A percentile compares a stretch with the other conserved stretches of the same genome.
phyloP scores from a whole-genome alignment of 2,888 invertebrate genomes.

The Emmelina monodactyla region DNA sequence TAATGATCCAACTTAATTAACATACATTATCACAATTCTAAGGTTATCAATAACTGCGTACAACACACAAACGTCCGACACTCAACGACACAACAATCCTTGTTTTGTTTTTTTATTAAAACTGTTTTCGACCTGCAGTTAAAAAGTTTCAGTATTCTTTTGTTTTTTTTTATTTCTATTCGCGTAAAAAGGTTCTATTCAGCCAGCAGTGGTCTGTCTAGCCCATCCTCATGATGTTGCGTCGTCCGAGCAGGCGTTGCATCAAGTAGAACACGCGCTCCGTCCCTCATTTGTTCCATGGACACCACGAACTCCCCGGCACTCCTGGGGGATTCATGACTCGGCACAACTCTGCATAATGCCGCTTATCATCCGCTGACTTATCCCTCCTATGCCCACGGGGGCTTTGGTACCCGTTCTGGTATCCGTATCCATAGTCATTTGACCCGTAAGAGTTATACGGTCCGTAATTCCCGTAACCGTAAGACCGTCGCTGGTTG shows the following conservation, averaged over 20 bases:
- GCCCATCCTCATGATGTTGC: slow-evolving; percentile 62
- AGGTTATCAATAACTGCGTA: slow-evolving; percentile 40
- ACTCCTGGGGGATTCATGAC: slow-evolving; percentile 69
- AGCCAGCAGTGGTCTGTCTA: slow-evolving; percentile 27
- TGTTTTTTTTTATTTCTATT: too few species aligned
- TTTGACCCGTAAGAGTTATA: slow-evolving; percentile 22
- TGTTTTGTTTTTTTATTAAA: too few species aligned
- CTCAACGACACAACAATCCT: too few species aligned
- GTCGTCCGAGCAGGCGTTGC: slow-evolving; percentile 56
- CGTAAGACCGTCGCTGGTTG: slow-evolving; percentile 42
- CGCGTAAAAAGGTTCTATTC: too few species aligned
- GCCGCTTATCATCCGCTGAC: too few species aligned
- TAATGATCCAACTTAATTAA: slow-evolving; percentile 24
- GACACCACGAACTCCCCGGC: slow-evolving; percentile 69
- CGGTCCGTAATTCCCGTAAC: slow-evolving; percentile 34
- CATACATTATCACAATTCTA: slow-evolving; percentile 38
- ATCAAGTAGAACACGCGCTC: slow-evolving; percentile 65
- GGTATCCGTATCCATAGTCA: slow-evolving; percentile 21
- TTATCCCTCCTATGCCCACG: slow-evolving; percentile 44
- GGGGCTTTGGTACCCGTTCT: slow-evolving; percentile 17
- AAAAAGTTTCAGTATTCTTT: too few species aligned
- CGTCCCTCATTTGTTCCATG: slow-evolving; percentile 67
- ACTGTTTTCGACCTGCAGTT: too few species aligned
- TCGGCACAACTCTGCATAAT: slow-evolving; percentile 76
- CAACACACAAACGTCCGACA: too few species aligned